Evolutionary conservation across 2,113 vertebrate genomes (phyloP).

Genomic region (Burhinus bistriatus): DNA sequence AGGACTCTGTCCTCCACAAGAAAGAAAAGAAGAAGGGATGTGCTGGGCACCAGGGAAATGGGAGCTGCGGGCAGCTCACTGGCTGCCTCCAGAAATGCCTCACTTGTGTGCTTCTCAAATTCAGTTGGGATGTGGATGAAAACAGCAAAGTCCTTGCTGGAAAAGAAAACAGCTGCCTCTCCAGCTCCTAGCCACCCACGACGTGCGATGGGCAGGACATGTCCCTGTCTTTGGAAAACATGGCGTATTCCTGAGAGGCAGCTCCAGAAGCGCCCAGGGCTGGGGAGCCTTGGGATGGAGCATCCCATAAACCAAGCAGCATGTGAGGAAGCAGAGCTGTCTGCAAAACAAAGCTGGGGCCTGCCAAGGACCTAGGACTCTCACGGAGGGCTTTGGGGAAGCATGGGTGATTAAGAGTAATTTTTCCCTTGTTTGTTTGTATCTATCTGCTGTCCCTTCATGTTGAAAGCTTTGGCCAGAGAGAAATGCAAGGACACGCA

Average conservation of each 20-base stretch:
- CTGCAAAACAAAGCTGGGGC: background rate
- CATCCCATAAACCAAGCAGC: background rate
- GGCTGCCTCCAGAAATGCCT: background rate
- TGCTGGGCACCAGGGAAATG: background rate
- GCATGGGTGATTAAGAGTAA: background rate
- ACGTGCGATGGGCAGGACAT: background rate
- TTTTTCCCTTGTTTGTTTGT: background rate
- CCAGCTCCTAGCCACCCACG: background rate
- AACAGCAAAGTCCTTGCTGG: background rate
- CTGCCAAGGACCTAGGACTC: background rate
- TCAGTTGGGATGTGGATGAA: background rate
- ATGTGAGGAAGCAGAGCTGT: background rate
- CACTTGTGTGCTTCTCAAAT: background rate
- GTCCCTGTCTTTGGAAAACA: background rate
- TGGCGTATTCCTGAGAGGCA: background rate
- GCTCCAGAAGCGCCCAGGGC: background rate
- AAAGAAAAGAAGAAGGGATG: background rate
- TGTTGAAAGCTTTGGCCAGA: background rate
- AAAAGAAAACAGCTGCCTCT: conserved; percentile 14
- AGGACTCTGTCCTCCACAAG: background rate
- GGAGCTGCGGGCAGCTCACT: background rate
- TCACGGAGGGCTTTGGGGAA: background rate
- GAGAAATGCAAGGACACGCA: background rate
- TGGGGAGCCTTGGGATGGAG: background rate
- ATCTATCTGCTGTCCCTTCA: background rate